Evolutionary conservation across 2,888 invertebrate genomes (phyloP).

Genomic region (Nymphalis c-album): DNA sequence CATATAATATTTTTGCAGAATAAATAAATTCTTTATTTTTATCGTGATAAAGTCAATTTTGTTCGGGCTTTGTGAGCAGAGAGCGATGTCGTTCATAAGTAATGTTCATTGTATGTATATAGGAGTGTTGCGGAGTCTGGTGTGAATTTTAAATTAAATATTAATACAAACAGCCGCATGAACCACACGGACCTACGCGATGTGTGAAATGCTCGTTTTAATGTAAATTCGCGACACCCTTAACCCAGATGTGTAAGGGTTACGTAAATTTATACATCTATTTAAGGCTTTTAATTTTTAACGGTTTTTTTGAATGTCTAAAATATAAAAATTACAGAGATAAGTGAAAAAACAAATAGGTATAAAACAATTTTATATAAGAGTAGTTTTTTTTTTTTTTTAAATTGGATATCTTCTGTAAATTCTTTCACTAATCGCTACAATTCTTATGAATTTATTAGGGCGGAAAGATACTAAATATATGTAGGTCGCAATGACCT

Average conservation of each 20-base stretch:
- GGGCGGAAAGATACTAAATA: too few species aligned
- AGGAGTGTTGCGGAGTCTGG: slow-evolving; percentile 57
- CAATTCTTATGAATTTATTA: too few species aligned
- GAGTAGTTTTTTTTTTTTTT: too few species aligned
- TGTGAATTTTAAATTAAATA: slow-evolving; percentile 73
- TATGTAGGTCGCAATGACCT: too few species aligned
- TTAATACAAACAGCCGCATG: slow-evolving; percentile 62
- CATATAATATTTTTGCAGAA: slow-evolving; percentile 18
- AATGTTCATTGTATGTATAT: slow-evolving; percentile 60
- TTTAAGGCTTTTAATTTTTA: slow-evolving; percentile 32
- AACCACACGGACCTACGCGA: slow-evolving; percentile 48
- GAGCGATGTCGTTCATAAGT: slow-evolving; percentile 49
- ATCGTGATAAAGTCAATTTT: slow-evolving; percentile 19
- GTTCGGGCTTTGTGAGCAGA: slow-evolving; percentile 26
- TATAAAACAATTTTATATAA: too few species aligned
- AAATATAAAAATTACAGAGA: background rate
- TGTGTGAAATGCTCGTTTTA: slow-evolving; percentile 41
- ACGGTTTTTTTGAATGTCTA: slow-evolving; percentile 18
- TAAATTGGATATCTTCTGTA: too few species aligned
- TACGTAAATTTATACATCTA: slow-evolving; percentile 34
- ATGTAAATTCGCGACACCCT: slow-evolving; percentile 43
- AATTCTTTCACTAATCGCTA: too few species aligned
- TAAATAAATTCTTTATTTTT: slow-evolving; percentile 28
- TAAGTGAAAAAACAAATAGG: background rate
- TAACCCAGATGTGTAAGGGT: slow-evolving; percentile 40